phyloP scores from a whole-genome alignment of 2,888 invertebrate species.

The Machimus rusticus region DNA sequence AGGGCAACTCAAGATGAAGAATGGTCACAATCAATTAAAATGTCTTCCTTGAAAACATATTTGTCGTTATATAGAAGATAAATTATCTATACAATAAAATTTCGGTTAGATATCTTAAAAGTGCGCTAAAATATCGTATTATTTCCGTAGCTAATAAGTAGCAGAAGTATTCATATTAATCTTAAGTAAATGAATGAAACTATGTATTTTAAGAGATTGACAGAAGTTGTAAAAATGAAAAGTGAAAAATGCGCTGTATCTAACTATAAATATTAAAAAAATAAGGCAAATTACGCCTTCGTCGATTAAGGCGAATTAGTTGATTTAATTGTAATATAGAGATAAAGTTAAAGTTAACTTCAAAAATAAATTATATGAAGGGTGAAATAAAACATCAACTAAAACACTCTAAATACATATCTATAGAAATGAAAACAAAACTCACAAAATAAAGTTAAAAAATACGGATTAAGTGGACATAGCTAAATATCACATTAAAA shows the following conservation, averaged over 20 bases:
- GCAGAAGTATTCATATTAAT: neutral
- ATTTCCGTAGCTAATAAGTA: neutral
- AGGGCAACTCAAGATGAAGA: conserved; percentile 1
- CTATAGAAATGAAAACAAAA: neutral
- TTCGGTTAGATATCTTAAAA: conserved; percentile 10
- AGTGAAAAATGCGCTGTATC: conserved; percentile 16
- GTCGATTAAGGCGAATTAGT: neutral
- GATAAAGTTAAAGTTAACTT: neutral
- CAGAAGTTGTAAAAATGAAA: conserved; percentile 6
- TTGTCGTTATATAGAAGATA: conserved; percentile 24
- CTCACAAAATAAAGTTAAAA: neutral
- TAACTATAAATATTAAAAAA: conserved; percentile 22
- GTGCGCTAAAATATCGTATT: neutral
- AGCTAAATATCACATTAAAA: neutral
- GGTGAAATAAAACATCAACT: neutral
- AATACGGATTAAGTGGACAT: neutral
- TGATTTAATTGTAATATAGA: neutral
- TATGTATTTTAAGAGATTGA: neutral
- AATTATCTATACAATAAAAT: conserved; percentile 23
- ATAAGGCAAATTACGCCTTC: neutral
- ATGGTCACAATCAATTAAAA: conserved; percentile 58
- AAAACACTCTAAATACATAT: conserved; percentile 8
- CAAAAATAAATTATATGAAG: neutral
- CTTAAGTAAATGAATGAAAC: neutral
- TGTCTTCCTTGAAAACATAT: conserved; percentile 53